Percentiles rank a stretch among this genome's conserved stretches.
Evolutionary conservation across 1,140 invertebrate species (phyloP).

Genomic region (Diploscapter pachys): DNA sequence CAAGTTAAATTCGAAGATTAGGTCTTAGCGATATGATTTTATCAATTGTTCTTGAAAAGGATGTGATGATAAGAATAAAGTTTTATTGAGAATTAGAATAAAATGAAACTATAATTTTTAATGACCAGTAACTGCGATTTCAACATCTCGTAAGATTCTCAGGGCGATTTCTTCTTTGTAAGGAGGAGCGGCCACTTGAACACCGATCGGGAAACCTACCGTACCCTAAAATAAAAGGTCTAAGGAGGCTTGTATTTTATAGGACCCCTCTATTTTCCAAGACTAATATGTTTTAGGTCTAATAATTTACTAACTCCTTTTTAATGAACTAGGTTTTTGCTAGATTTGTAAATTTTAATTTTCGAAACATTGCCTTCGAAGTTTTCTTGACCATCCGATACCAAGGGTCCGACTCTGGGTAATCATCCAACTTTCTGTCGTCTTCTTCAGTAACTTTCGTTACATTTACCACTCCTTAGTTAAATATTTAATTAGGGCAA

Average conservation of each 20-base stretch:
- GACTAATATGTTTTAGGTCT: too few species aligned
- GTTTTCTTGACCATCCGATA: constrained; percentile 47
- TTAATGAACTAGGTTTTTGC: too few species aligned
- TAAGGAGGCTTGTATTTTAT: too few species aligned
- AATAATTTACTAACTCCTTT: too few species aligned
- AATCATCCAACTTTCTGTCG: constrained; percentile 45
- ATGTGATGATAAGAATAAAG: too few species aligned
- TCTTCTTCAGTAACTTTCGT: constrained; percentile 53
- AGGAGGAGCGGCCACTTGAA: constrained; percentile 60
- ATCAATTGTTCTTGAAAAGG: too few species aligned
- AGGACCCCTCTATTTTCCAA: too few species aligned
- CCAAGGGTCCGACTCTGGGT: constrained; percentile 44
- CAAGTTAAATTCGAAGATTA: too few species aligned
- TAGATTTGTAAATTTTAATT: too few species aligned
- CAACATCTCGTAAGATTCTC: constrained; percentile 34
- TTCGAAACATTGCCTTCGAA: too few species aligned
- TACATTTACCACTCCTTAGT: constrained; percentile 50
- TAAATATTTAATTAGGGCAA: not conserved
- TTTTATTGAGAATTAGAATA: too few species aligned
- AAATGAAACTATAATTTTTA: not conserved
- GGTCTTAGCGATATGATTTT: too few species aligned
- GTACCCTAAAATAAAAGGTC: constrained; percentile 36
- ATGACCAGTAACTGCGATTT: constrained; percentile 27
- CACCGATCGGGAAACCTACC: constrained; percentile 59
- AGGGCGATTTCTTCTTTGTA: constrained; percentile 58